A percentile compares a stretch with the other conserved stretches of the same genome.
Conservation (phyloP, 2,888 invertebrate genomes). For the Bibio marci region DNA sequence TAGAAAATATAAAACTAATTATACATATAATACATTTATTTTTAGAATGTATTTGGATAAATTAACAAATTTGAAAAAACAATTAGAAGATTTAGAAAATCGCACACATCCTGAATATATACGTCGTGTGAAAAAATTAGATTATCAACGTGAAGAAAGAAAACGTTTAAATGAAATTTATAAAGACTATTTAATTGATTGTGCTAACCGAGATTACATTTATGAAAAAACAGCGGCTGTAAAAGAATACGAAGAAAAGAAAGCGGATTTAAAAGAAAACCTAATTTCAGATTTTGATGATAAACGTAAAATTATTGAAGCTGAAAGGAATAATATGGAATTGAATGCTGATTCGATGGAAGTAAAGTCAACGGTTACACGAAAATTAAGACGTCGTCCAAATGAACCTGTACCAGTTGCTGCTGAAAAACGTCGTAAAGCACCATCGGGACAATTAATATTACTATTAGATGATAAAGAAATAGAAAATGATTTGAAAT, state of each 20-base stretch:
- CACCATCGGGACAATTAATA: constrained; percentile 69
- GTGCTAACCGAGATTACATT: constrained; percentile 73
- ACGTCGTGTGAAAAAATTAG: constrained; percentile 62
- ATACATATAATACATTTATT: not conserved
- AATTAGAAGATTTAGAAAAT: constrained; percentile 73
- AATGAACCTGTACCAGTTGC: constrained; percentile 87
- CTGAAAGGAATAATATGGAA: constrained; percentile 75
- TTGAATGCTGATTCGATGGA: constrained; percentile 76
- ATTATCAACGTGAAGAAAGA: constrained; percentile 66
- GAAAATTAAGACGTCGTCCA: constrained; percentile 78
- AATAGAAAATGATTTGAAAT: constrained; percentile 69
- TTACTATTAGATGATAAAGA: constrained; percentile 78
- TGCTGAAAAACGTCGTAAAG: constrained; percentile 70
- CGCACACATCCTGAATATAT: constrained; percentile 75
- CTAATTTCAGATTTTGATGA: constrained; percentile 84
- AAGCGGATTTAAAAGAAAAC: constrained; percentile 65
- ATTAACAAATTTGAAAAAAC: constrained; percentile 70
- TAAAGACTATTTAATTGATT: constrained; percentile 67
- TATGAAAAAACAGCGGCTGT: constrained; percentile 76
- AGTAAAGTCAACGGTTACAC: constrained; percentile 89
- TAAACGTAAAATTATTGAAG: constrained; percentile 74
- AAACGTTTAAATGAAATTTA: constrained; percentile 57
- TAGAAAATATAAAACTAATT: too few species aligned
- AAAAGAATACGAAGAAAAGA: constrained; percentile 86
- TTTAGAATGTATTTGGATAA: constrained; percentile 79